These are phyloP conservation scores for Ectropis crepuscularia DNA, from an alignment of 2,888 invertebrate genomes.

Conservation along the genomic window DNA sequence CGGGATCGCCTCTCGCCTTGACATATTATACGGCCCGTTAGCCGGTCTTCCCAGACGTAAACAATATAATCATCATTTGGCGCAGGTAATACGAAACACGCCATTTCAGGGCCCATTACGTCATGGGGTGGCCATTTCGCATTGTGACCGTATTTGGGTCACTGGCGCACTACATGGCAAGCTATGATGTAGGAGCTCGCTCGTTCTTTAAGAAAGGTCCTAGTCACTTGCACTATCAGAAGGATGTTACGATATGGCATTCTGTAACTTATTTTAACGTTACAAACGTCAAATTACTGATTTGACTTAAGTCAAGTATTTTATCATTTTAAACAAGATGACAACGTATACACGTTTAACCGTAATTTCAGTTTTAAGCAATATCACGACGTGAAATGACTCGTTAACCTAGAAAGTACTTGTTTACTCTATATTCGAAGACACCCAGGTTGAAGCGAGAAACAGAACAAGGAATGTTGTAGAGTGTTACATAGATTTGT, in stretches of 20 bases:
- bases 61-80: slow-evolving; percentile 34
- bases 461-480: too few relatives aligned
- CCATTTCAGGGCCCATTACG: slow-evolving; percentile 42
- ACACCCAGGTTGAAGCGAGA: too few relatives aligned
- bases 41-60: slow-evolving; percentile 22
- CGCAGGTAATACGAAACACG: slow-evolving; percentile 26
- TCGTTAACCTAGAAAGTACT: too few relatives aligned
- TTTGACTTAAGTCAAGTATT: too few relatives aligned
- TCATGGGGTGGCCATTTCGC: slow-evolving; percentile 66
- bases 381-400: too few relatives aligned
- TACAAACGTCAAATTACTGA: too few relatives aligned
- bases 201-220: not conserved
- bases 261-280: not conserved
- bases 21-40: slow-evolving; percentile 23
- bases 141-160: slow-evolving; percentile 75
- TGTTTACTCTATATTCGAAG: too few relatives aligned
- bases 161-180: slow-evolving; percentile 57
- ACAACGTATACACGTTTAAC: too few relatives aligned
- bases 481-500: too few relatives aligned
- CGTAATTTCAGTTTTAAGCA: too few relatives aligned
- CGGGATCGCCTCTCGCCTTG: slow-evolving; percentile 22
- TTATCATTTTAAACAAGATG: too few relatives aligned
- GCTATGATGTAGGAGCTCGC: slow-evolving; percentile 13
- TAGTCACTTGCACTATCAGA: not conserved
- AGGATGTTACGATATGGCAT: not conserved